Base-by-base conservation (phyloP, 2,888 invertebrate genomes). In the Lycophotia porphyrea region DNA sequence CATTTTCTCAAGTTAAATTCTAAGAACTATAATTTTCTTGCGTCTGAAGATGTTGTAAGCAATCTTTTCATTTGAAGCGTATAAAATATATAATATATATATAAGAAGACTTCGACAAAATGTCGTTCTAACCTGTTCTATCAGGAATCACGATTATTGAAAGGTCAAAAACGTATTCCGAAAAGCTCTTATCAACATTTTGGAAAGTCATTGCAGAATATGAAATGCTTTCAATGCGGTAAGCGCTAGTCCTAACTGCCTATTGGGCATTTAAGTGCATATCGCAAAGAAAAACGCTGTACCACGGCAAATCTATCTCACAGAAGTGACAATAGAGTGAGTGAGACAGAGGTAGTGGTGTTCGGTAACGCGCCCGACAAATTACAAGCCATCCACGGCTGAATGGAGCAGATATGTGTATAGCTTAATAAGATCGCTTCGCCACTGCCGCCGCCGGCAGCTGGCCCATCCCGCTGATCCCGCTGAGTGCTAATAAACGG, bases 401-500 rank as follows among this genome's bases (percentile, higher is more conserved):
- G 77, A 79, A 85, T 71, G 76, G 76, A 80, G 63, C 74, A 85
- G 81, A 82, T 84, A 85, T 82, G 80, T 84, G 80, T 85, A 87
- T 74, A 82, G 87, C 86, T 88, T 88, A 84, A 87, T 87, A 88
- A 86, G 80, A 82, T 81, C 71, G 83, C 60, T 27, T 52, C 76
- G 64, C 66, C 80, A 42, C 60, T 71, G 47, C 69, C 67, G 64
- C 39, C 49, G 34, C 47, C 71, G 73, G 63, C 63, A 18, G 8
- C 24, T 67, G 72, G 75, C 76, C 78, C 71, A 65, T 60, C 78
- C 71, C 76, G 63, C 55, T 69, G 78, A 86, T 85, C 80, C 75
- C 73, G 55, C 63, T 44, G 78, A 86, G 85, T 70, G 85, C 77
- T 81, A 80, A 80, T 85, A 84, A 85, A 86, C 78, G 74, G 69